phyloP scores from a whole-genome alignment of 2,797 vertebrate species.

The Cyclopterus lumpus region DNA sequence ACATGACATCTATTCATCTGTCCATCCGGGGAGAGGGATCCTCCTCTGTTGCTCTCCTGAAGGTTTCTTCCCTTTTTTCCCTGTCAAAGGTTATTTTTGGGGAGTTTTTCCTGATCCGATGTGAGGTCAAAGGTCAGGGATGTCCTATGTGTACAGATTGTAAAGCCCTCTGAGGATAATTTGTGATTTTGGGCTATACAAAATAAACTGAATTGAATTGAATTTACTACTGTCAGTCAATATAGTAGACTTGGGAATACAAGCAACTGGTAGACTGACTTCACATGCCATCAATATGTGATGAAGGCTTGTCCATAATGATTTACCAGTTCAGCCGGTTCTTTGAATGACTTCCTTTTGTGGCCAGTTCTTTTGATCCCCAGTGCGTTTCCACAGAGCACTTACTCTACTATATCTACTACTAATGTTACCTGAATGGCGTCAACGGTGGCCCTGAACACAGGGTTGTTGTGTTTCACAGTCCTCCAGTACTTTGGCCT shows the following conservation, averaged over 20 bases:
- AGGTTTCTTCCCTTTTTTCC: too few relatives aligned
- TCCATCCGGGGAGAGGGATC: too few relatives aligned
- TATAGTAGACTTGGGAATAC: background rate
- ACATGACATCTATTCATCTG: too few relatives aligned
- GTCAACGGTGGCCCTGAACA: conserved; percentile 92
- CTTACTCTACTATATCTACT: background rate
- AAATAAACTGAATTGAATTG: too few relatives aligned
- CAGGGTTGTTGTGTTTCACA: conserved; percentile 93
- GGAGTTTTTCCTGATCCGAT: too few relatives aligned
- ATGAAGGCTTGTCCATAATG: background rate
- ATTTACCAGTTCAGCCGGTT: background rate
- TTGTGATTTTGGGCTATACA: too few relatives aligned
- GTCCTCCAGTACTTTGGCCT: conserved; percentile 92
- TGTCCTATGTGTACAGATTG: too few relatives aligned
- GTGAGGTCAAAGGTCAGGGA: too few relatives aligned
- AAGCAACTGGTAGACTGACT: background rate
- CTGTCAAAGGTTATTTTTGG: too few relatives aligned
- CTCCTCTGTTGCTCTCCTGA: too few relatives aligned
- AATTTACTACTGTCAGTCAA: background rate
- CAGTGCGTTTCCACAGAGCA: background rate
- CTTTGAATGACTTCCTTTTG: background rate
- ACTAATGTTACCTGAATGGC: conserved; percentile 84
- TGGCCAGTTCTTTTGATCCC: too few relatives aligned
- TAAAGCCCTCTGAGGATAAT: too few relatives aligned
- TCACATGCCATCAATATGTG: background rate